phyloP scores from a whole-genome alignment of 2,888 invertebrate species.

The Himalopsyche kuldschensis region DNA sequence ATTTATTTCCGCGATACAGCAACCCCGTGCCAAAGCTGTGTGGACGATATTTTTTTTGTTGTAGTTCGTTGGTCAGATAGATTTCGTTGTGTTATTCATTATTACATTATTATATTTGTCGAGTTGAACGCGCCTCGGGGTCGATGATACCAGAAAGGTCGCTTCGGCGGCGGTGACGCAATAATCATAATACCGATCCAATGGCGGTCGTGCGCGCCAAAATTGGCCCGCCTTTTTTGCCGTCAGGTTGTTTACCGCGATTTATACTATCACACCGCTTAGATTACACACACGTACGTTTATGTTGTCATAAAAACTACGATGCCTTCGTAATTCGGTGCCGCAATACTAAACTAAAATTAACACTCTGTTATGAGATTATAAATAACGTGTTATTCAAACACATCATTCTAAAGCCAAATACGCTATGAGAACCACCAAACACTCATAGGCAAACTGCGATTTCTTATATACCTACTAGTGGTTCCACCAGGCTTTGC shows the following conservation, averaged over 20 bases:
- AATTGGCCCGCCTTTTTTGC: background rate
- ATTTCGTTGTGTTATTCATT: background rate
- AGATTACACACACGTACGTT: background rate
- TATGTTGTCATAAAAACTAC: too few relatives aligned
- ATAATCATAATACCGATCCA: constrained; percentile 6
- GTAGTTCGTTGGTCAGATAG: background rate
- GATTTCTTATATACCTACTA: too few relatives aligned
- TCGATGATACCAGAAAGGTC: background rate
- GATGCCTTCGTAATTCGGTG: too few relatives aligned
- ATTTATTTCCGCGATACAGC: background rate
- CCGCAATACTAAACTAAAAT: too few relatives aligned
- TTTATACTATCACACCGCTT: background rate
- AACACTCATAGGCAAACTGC: too few relatives aligned
- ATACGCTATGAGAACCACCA: too few relatives aligned
- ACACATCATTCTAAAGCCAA: too few relatives aligned
- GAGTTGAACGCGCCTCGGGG: background rate
- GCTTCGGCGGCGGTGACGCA: background rate
- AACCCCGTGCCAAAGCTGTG: background rate
- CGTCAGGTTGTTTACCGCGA: background rate
- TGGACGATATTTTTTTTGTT: background rate
- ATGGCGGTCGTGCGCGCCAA: constrained; percentile 17
- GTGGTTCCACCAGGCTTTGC: too few relatives aligned
- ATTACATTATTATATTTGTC: background rate
- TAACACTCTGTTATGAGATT: too few relatives aligned
- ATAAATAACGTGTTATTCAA: too few relatives aligned